These are phyloP conservation scores for Nephrotoma appendiculata DNA, from an alignment of 2,888 invertebrate genomes.

Conservation along the genomic window DNA sequence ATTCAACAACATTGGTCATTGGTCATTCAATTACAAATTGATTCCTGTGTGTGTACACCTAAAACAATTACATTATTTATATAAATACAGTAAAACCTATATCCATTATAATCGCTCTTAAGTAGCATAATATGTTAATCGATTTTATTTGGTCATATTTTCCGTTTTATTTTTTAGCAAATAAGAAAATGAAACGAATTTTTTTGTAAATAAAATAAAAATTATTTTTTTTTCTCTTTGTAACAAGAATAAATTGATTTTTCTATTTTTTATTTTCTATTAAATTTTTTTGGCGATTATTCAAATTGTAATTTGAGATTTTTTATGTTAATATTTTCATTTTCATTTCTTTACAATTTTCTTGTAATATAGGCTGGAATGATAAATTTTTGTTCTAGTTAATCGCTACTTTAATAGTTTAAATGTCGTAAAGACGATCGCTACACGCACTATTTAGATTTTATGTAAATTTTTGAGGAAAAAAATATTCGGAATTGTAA, in stretches of 20 bases:
- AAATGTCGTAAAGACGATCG: background rate
- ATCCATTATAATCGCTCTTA: background rate
- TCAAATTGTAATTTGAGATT: background rate
- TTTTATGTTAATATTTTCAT: background rate
- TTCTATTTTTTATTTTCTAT: background rate
- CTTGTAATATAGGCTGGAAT: background rate
- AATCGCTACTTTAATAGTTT: background rate
- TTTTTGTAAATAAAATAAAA: background rate
- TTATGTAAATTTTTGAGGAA: background rate
- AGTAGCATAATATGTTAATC: background rate
- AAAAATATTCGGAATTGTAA: background rate
- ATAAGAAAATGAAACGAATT: background rate
- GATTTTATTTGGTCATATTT: background rate
- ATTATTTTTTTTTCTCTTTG: background rate
- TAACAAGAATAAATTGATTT: background rate
- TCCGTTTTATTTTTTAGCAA: background rate
- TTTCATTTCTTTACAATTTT: background rate
- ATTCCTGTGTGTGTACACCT: background rate
- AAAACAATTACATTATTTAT: background rate
- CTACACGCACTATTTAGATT: background rate
- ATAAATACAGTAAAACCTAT: background rate
- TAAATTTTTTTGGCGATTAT: background rate
- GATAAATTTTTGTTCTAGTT: background rate
- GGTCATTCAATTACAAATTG: background rate
- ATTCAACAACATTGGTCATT: background rate